Evolutionary conservation across 1,140 invertebrate genomes (phyloP).

Genomic region (Bacillus rossius): DNA sequence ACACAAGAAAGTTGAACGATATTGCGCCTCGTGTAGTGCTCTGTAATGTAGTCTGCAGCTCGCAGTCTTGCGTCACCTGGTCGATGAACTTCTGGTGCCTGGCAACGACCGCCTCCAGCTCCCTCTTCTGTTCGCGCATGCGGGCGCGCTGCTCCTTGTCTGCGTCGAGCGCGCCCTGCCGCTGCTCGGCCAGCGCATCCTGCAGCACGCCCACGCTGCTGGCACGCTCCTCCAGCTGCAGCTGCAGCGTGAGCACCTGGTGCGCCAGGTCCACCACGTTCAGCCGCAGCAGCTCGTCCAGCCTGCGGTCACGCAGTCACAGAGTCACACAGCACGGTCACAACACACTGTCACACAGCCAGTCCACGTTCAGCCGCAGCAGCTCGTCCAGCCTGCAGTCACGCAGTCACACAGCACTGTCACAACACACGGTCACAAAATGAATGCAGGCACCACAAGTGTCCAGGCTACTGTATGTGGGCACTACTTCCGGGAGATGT

Average conservation of each 20-base stretch:
- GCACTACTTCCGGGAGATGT: constrained; percentile 4
- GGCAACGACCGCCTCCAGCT: constrained; percentile 55
- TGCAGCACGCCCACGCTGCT: constrained; percentile 38
- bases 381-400: constrained; percentile 14
- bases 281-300: constrained; percentile 20
- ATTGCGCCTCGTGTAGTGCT: too few relatives aligned
- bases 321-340: too few relatives aligned
- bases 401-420: too few relatives aligned
- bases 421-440: too few relatives aligned
- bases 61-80: constrained; percentile 39
- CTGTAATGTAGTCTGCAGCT: too few relatives aligned
- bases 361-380: constrained; percentile 19
- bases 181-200: constrained; percentile 40
- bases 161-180: constrained; percentile 39
- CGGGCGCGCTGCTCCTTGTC: constrained; percentile 36
- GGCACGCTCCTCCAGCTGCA: constrained; percentile 44
- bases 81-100: constrained; percentile 66
- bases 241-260: constrained; percentile 23
- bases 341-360: too few relatives aligned
- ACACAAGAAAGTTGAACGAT: too few relatives aligned
- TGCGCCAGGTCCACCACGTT: constrained; percentile 28
- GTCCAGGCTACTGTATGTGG: not conserved
- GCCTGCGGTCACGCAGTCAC: not conserved
- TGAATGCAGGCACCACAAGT: too few relatives aligned
- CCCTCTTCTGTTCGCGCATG: constrained; percentile 54